Percentiles rank a stretch among this genome's conserved stretches.
phyloP scores from a whole-genome alignment of 2,113 vertebrate genomes.

The Carettochelys insculpta region DNA sequence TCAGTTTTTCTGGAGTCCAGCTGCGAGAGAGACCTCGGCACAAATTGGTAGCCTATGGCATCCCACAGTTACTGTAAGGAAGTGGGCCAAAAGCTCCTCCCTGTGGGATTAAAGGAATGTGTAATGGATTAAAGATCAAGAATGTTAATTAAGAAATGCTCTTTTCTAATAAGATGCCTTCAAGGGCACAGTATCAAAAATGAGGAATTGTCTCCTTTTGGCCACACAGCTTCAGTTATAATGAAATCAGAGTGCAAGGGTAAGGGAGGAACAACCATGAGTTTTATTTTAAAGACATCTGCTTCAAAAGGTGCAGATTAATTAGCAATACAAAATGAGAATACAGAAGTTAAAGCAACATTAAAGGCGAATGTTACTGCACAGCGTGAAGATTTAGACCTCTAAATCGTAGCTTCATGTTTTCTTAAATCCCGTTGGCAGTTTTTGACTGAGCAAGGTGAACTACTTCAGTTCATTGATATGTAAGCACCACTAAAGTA shows the following conservation, averaged over 20 bases:
- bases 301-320: slow-evolving; percentile 67
- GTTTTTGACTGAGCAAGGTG: not conserved
- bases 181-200: slow-evolving; percentile 76
- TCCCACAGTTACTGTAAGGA: slow-evolving; percentile 57
- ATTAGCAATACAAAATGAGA: slow-evolving; percentile 58
- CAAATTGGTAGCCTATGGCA: slow-evolving; percentile 65
- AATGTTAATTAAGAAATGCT: slow-evolving; percentile 86
- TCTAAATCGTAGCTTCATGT: rapidly evolving
- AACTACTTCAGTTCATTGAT: not conserved
- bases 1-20: slow-evolving; percentile 55
- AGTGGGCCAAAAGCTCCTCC: slow-evolving; percentile 78
- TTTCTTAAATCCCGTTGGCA: not conserved
- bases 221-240: slow-evolving; percentile 69
- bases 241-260: slow-evolving; percentile 72
- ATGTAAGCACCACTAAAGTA: not conserved
- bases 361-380: not conserved
- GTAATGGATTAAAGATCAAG: slow-evolving; percentile 84
- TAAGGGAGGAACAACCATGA: slow-evolving; percentile 56
- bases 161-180: slow-evolving; percentile 85
- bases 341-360: not conserved
- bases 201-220: slow-evolving; percentile 77
- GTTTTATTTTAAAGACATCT: slow-evolving; percentile 63
- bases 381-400: not conserved
- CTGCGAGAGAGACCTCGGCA: slow-evolving; percentile 69
- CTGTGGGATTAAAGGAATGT: slow-evolving; percentile 76